These are phyloP conservation scores for Umimayanthus chanpuru DNA, from an alignment of 92 coral and sea anemone species.

Conservation along the genomic window DNA sequence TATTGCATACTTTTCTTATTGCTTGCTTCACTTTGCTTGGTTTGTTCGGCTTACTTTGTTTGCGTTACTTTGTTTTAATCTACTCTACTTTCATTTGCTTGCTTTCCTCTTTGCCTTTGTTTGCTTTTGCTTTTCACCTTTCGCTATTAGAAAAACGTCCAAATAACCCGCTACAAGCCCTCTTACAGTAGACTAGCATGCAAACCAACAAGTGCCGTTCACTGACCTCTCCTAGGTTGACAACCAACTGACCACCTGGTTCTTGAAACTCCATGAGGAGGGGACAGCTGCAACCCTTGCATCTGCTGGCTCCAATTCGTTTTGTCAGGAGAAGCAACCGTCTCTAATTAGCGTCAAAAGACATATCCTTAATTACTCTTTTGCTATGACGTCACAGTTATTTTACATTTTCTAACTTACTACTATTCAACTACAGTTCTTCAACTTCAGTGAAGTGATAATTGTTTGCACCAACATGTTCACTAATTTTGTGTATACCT, in stretches of 20 bases:
- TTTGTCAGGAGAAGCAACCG: not conserved
- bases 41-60: not conserved
- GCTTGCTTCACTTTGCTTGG: no score
- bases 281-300: slow-evolving; percentile 21
- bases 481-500: no score
- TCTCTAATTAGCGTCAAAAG: not conserved
- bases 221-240: slow-evolving; percentile 18
- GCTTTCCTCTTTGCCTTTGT: no score
- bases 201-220: not conserved
- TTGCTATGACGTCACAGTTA: not conserved
- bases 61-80: not conserved
- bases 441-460: no score
- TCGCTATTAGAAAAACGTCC: not conserved
- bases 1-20: no score
- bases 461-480: no score
- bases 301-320: not conserved
- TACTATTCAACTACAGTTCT: no score
- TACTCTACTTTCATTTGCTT: no score
- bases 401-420: no score
- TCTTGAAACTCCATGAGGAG: slow-evolving; percentile 9
- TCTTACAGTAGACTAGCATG: no score
- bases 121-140: not conserved
- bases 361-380: not conserved
- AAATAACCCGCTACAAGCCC: not conserved
- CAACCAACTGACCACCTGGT: not conserved